These are phyloP conservation scores for Periphyllus acericola DNA, from an alignment of 2,888 invertebrate genomes.

Conservation along the genomic window DNA sequence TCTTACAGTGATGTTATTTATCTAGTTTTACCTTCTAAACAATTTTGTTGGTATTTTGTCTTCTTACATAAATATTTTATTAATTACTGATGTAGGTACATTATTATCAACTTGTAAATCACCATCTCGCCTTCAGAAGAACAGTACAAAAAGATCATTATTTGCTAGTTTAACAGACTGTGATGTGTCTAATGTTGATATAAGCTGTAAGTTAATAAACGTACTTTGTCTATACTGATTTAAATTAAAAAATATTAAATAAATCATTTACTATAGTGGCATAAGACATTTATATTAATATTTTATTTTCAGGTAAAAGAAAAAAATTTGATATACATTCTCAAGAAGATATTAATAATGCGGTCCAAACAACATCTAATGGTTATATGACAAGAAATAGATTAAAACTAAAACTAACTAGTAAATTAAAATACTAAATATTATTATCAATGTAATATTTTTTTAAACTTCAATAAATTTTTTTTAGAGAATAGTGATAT, in stretches of 20 bases:
- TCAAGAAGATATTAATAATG: slow-evolving; percentile 26
- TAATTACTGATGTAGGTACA: background rate
- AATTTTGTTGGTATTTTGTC: background rate
- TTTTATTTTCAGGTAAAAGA: slow-evolving; percentile 36
- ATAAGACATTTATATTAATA: background rate
- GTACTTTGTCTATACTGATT: background rate
- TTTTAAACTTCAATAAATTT: background rate
- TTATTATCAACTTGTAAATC: background rate
- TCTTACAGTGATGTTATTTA: no score
- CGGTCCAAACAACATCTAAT: background rate
- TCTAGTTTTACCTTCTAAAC: no score
- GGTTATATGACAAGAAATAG: slow-evolving; percentile 56
- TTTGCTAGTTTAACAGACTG: background rate
- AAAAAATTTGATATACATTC: background rate
- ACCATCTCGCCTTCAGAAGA: background rate
- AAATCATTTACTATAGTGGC: no score
- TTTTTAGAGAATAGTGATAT: background rate
- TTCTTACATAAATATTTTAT: background rate
- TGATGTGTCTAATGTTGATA: background rate
- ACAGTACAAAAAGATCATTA: slow-evolving; percentile 5
- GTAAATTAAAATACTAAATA: background rate
- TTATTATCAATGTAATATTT: background rate
- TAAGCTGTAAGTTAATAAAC: background rate
- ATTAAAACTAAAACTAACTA: background rate
- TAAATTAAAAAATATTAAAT: no score